Base-by-base conservation (phyloP, 2,888 invertebrate species). In the Trachelus troglodyta region DNA sequence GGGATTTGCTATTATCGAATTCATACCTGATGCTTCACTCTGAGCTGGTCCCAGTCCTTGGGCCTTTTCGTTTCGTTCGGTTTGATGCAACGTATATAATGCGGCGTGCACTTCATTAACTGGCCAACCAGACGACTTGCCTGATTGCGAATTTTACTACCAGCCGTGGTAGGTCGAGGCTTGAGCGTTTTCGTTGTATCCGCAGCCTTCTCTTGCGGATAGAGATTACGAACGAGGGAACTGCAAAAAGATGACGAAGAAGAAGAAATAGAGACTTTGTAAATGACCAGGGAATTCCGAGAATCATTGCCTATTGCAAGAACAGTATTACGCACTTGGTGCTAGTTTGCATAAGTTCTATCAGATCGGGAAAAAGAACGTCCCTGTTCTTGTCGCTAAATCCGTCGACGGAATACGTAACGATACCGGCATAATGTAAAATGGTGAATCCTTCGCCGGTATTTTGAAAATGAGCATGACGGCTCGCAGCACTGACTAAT, bases 301-400 rank as follows among this genome's bases (percentile, higher is more conserved):
- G 4, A 40, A 15, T 40, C 6, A 15, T 40, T 40, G 40, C 15
- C 40, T 15, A 1, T 15, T 1, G 4, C 4, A 40, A 40, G 40
- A 15, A 40, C 0, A 40, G 6, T 33, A 77, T 31, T 40, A 86
- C 92, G 91, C 86, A 94, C 94, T 93, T 94, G 12, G 91, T 89
- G 87, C 94, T 94, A 33, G 92, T 92, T 85, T 95, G 94, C 95
- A 95, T 95, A 75, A 95, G 91, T 83, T 94, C 93, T 81, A 95
- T 93, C 76, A 95, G 92, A 88, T 95, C 95, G 76, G 92, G 91
- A 85, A 94, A 94, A 30, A 95, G 92, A 34, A 95, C 94, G 89
- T 95, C 95, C 68, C 95, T 92, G 90, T 95, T 95, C 83, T 94
- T 92, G 86, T 95, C 95, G 90, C 95, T 95, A 87, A 95, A 95